A percentile compares a stretch with the other conserved stretches of the same genome.
Evolutionary conservation across 2,797 vertebrate species (phyloP).

Genomic region (Helarctos malayanus): DNA sequence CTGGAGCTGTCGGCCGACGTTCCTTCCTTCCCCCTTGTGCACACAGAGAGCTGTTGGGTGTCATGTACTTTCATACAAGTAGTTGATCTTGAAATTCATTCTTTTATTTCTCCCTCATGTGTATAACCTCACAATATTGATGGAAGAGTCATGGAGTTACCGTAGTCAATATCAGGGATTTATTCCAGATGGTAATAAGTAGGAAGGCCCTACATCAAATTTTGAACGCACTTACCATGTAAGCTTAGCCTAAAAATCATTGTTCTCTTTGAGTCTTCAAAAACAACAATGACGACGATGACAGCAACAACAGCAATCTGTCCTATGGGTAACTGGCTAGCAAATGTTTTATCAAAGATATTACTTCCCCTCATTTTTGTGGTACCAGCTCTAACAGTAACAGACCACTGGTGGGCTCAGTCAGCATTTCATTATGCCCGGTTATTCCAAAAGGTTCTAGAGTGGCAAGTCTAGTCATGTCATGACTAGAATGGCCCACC

Average conservation of each 20-base stretch:
- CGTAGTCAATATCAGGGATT: background rate
- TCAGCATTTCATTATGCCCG: background rate
- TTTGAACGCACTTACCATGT: background rate
- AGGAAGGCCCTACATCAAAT: background rate
- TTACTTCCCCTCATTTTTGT: constrained; percentile 1
- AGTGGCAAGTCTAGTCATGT: background rate
- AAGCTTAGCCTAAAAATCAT: background rate
- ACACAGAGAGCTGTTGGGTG: background rate
- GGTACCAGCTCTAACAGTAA: background rate
- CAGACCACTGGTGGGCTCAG: background rate
- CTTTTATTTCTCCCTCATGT: background rate
- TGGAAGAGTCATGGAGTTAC: background rate
- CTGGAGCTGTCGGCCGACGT: background rate
- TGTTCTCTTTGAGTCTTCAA: background rate
- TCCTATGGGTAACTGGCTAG: constrained; percentile 5
- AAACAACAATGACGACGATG: background rate
- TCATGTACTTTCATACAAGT: background rate
- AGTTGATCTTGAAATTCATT: background rate
- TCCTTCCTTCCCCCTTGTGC: fast-evolving
- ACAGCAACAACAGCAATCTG: background rate
- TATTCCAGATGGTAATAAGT: background rate
- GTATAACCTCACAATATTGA: background rate
- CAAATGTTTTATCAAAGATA: background rate
- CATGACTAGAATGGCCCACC: background rate
- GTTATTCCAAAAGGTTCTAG: background rate